phyloP scores from a whole-genome alignment of 2,888 invertebrate species.

The Napeogenes inachia region DNA sequence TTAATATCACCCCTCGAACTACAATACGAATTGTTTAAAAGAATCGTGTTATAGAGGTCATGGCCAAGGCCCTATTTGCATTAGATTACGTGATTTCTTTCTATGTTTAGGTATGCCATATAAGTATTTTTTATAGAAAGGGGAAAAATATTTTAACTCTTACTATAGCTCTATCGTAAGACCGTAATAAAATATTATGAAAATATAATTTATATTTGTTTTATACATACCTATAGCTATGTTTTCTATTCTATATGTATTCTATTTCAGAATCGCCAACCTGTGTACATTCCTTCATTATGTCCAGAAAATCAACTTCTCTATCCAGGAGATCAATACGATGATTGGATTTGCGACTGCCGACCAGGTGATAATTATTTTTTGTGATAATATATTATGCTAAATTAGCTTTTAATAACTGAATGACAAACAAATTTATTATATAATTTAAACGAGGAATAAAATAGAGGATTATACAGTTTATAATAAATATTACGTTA shows the following conservation, averaged over 20 bases:
- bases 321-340: conserved; percentile 81
- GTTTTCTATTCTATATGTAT: conserved; percentile 3
- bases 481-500: too few species aligned
- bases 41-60: not conserved
- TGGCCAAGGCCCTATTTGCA: not conserved
- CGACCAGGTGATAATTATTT: conserved; percentile 61
- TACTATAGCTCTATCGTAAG: too few species aligned
- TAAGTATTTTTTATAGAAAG: too few species aligned
- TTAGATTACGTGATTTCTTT: not conserved
- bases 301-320: conserved; percentile 81
- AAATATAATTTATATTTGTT: too few species aligned
- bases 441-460: not conserved
- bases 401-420: not conserved
- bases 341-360: conserved; percentile 82
- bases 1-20: not conserved
- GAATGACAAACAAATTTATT: too few species aligned
- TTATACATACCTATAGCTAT: too few species aligned
- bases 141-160: too few species aligned
- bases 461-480: not conserved
- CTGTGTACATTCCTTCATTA: conserved; percentile 75
- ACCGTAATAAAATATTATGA: too few species aligned
- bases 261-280: conserved; percentile 67
- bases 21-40: not conserved
- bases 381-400: not conserved
- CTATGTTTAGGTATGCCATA: not conserved